Evolutionary conservation across 2,113 vertebrate species (phyloP).

Genomic region (Bos javanicus): DNA sequence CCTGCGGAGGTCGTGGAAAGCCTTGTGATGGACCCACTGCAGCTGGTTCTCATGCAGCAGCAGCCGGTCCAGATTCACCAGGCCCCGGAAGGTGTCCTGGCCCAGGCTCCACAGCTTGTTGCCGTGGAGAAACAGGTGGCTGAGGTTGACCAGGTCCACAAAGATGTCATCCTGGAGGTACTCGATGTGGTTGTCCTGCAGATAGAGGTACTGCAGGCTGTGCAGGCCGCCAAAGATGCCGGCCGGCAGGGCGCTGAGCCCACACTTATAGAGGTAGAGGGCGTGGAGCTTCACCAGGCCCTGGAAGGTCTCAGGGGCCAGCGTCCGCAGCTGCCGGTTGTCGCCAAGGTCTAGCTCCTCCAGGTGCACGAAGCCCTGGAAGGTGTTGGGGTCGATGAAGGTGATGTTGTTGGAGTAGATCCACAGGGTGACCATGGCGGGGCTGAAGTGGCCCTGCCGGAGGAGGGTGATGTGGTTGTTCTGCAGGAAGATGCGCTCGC

Average conservation of each 20-base stretch:
- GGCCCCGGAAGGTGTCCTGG: constrained; percentile 94
- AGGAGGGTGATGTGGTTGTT: constrained; percentile 96
- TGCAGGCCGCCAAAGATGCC: constrained; percentile 92
- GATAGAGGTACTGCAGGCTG: constrained; percentile 97
- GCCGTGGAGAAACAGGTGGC: constrained; percentile 97
- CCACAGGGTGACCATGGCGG: constrained; percentile 94
- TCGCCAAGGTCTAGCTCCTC: constrained; percentile 98
- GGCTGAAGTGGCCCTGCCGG: constrained; percentile 93
- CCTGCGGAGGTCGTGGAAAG: constrained; percentile 94
- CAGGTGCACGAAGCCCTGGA: constrained; percentile 92
- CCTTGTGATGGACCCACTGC: constrained; percentile 92
- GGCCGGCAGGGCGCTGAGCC: constrained; percentile 88
- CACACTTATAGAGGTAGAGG: constrained; percentile 96
- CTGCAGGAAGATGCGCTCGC: constrained; percentile 96
- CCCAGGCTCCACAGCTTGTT: constrained; percentile 95
- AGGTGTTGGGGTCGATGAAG: constrained; percentile 93
- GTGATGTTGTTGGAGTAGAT: constrained; percentile 99
- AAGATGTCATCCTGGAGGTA: constrained; percentile 97
- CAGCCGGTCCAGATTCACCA: constrained; percentile 94
- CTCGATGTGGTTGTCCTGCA: constrained; percentile 97
- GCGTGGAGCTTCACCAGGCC: constrained; percentile 93
- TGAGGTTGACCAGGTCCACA: constrained; percentile 96
- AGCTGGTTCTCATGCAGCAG: constrained; percentile 97
- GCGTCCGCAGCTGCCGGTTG: constrained; percentile 90
- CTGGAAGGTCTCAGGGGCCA: constrained; percentile 94